Conservation (phyloP, 2,113 vertebrate genomes). For the Arenaria interpres region DNA sequence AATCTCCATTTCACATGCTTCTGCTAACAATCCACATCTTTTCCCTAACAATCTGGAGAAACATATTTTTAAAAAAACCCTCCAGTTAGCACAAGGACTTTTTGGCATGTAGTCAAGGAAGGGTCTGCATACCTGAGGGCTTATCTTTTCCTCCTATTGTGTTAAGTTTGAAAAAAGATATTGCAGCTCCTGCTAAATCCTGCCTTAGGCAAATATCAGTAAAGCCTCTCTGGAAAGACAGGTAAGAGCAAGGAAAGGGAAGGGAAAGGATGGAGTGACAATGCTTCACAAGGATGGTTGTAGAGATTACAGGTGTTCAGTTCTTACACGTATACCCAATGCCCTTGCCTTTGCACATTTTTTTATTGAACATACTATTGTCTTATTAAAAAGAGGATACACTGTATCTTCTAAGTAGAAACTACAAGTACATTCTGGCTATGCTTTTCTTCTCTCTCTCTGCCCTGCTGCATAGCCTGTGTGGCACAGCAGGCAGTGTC, state of each 20-base stretch:
- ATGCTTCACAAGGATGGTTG: background rate
- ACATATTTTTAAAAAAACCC: background rate
- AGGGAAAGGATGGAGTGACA: background rate
- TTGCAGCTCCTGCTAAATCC: background rate
- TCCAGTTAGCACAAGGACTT: background rate
- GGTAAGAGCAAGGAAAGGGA: background rate
- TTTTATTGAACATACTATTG: background rate
- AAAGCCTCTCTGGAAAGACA: background rate
- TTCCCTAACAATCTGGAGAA: background rate
- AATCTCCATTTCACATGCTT: background rate
- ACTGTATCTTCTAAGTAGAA: background rate
- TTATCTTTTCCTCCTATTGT: background rate
- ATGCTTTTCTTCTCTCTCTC: background rate
- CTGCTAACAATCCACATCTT: background rate
- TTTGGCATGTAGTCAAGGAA: background rate
- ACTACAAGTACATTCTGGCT: background rate
- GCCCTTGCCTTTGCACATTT: background rate
- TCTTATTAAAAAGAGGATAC: background rate
- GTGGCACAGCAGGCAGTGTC: background rate
- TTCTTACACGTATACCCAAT: background rate
- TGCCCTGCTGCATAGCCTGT: background rate
- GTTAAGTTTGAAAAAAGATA: background rate
- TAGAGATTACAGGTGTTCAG: background rate
- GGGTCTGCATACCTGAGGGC: background rate
- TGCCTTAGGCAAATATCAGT: background rate